Conservation (phyloP, 2,888 invertebrate genomes). For the Sphinx pinastri region DNA sequence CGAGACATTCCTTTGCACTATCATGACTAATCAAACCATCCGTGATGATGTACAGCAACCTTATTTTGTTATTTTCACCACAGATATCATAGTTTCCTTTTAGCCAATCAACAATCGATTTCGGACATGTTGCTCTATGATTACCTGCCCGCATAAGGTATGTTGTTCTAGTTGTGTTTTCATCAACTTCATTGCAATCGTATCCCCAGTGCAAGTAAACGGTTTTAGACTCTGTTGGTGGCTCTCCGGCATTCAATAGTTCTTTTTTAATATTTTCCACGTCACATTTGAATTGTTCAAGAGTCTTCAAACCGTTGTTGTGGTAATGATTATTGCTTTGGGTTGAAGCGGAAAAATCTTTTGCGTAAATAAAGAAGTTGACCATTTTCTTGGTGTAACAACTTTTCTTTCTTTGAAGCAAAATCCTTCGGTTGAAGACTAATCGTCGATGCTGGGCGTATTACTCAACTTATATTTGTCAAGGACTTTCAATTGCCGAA, state of each 20-base stretch:
- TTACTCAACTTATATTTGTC: too few relatives aligned
- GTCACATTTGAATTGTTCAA: slow-evolving; percentile 42
- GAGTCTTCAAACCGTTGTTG: slow-evolving; percentile 40
- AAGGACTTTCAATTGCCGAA: too few relatives aligned
- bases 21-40: slow-evolving; percentile 40
- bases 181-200: slow-evolving; percentile 42
- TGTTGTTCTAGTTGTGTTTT: slow-evolving; percentile 33
- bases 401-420: slow-evolving; percentile 19
- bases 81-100: slow-evolving; percentile 31
- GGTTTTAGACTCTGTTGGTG: slow-evolving; percentile 38
- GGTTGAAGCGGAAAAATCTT: slow-evolving; percentile 37
- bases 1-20: slow-evolving; percentile 34
- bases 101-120: slow-evolving; percentile 37
- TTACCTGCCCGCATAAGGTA: slow-evolving; percentile 25
- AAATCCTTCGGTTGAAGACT: slow-evolving; percentile 21
- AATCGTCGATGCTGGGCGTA: not conserved
- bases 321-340: slow-evolving; percentile 37
- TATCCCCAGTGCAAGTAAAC: slow-evolving; percentile 50
- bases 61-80: slow-evolving; percentile 38
- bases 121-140: slow-evolving; percentile 34
- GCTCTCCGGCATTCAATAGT: slow-evolving; percentile 31
- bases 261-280: slow-evolving; percentile 40
- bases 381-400: slow-evolving; percentile 33
- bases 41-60: slow-evolving; percentile 49
- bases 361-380: slow-evolving; percentile 40